Base-by-base conservation (phyloP, 2,113 vertebrate genomes). In the Alaudala cheleensis region DNA sequence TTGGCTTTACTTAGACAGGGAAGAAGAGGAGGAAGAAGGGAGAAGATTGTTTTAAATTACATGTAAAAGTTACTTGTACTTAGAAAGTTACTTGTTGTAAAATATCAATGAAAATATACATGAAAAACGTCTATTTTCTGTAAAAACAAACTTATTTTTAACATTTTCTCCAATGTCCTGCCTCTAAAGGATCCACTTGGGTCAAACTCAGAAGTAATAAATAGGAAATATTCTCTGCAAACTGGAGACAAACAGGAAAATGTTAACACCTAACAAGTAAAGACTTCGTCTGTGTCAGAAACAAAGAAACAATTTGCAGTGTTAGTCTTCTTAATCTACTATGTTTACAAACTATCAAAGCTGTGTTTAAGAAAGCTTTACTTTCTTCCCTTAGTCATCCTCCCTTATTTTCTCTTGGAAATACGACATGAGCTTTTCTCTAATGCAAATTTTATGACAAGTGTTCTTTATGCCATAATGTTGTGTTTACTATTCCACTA, bases 401-500 rank as follows among this genome's bases (percentile, higher is more conserved):
- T 26, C 58, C 40, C 49, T 47, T 39, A n/a, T 40, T 58, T 50
- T 56, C 44, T 26, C 25, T 58, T 51, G 39, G 42, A 78, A 90
- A 82, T 77, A 39, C 51, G 51, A 26, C 15, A 47, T 37, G 19
- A 74, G 53, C 54, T 65, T 58, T 86, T 74, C 72, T 93, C 60
- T 72, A 77, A 70, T 77, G 77, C 74, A 50, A 83, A 61, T 83
- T 69, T 76, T 61, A 54, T n/a, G 33, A 76, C 67, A 80, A 51
- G 20, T 40, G 10, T 91, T 88, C 88, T 80, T 96, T 65, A 91
- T 42, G 56, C 81, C 79, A 69, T 54, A 94, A 86, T 3, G 1
- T 16, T 77, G 73, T 80, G 57, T 81, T 96, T 90, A 95, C 12
- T 44, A n/a, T 42, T 95, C 67, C 64, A 81, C 64, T 51, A 34